These are phyloP conservation scores for Benitochromis conjunctus DNA, from an alignment of 2,113 vertebrate species.

Conservation along the genomic window DNA sequence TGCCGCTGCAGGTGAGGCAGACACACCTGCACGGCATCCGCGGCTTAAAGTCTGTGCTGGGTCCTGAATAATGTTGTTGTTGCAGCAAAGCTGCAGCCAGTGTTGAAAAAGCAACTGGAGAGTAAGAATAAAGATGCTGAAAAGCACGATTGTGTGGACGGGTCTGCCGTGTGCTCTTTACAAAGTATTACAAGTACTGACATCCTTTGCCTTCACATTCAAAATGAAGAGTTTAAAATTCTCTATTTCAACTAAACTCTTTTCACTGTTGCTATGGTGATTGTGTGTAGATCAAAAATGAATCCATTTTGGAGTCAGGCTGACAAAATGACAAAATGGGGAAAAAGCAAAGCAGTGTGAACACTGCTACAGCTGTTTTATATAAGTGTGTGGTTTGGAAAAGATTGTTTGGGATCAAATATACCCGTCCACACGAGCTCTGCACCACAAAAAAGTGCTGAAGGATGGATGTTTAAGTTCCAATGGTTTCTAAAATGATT, in stretches of 20 bases:
- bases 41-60: too few relatives aligned
- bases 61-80: too few relatives aligned
- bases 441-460: too few relatives aligned
- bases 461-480: neutral
- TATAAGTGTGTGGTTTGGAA: neutral
- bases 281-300: neutral
- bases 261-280: neutral
- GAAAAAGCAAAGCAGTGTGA: neutral
- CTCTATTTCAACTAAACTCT: too few relatives aligned
- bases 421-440: too few relatives aligned
- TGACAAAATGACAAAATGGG: neutral
- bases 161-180: too few relatives aligned
- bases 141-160: too few relatives aligned
- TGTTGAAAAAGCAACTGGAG: too few relatives aligned
- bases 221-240: neutral
- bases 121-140: too few relatives aligned
- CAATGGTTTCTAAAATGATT: neutral
- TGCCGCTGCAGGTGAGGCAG: too few relatives aligned
- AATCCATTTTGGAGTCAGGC: neutral
- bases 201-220: neutral
- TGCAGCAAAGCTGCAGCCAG: too few relatives aligned
- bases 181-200: neutral
- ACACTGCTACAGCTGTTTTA: neutral
- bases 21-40: too few relatives aligned
- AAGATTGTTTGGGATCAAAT: neutral